Conservation (phyloP, 1,140 invertebrate genomes). For the Cyclina sinensis region DNA sequence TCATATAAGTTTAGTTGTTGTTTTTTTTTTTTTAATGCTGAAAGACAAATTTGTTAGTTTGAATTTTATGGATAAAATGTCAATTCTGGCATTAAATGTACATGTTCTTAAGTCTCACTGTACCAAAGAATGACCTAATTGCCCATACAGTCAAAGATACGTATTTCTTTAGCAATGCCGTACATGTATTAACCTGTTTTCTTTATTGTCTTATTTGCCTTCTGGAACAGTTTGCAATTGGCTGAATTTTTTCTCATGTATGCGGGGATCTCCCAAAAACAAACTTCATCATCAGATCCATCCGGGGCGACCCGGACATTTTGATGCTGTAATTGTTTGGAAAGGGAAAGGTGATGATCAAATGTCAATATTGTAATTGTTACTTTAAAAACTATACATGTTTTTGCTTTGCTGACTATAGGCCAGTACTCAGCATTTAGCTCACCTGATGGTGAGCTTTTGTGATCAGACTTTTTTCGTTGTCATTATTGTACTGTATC, state of each 20-base stretch:
- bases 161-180: no score
- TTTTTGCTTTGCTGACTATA: not conserved
- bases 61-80: no score
- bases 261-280: constrained; percentile 68
- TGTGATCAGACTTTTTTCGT: no score
- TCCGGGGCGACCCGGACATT: constrained; percentile 58
- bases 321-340: constrained; percentile 68
- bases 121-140: no score
- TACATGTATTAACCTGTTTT: not conserved
- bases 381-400: not conserved
- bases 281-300: constrained; percentile 65
- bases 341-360: constrained; percentile 66
- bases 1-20: no score
- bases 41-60: no score
- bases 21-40: no score
- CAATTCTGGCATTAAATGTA: no score
- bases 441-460: no score
- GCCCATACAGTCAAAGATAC: no score
- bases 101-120: no score
- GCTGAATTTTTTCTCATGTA: constrained; percentile 65
- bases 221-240: constrained; percentile 66
- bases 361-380: not conserved
- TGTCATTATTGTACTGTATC: no score
- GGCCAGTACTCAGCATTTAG: not conserved
- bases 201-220: constrained; percentile 52